Percentiles rank a stretch among this genome's conserved stretches.
phyloP scores from a whole-genome alignment of 2,113 vertebrate genomes.

The Vanacampus margaritifer region DNA sequence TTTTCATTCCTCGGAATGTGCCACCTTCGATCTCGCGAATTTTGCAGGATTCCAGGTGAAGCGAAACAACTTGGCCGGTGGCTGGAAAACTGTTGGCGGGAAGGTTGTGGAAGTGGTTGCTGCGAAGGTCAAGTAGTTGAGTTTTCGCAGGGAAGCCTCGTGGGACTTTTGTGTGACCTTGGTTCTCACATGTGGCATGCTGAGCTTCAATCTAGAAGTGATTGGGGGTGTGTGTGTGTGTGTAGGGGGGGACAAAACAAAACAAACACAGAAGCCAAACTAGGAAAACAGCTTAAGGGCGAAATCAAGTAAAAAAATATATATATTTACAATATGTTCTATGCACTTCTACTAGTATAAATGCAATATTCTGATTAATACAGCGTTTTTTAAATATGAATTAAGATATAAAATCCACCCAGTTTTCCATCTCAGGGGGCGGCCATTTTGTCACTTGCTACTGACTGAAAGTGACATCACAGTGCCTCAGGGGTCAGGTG shows the following conservation, averaged over 20 bases:
- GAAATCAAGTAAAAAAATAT: too few relatives aligned
- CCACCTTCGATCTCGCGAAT: slow-evolving; percentile 67
- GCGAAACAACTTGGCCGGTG: slow-evolving; percentile 75
- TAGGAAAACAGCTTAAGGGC: not conserved
- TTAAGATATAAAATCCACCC: too few relatives aligned
- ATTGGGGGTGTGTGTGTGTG: too few relatives aligned
- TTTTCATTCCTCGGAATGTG: slow-evolving; percentile 77
- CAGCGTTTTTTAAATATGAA: too few relatives aligned
- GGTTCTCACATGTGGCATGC: slow-evolving; percentile 77
- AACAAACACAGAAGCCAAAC: too few relatives aligned
- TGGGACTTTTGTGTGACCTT: slow-evolving; percentile 74
- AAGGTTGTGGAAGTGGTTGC: slow-evolving; percentile 76
- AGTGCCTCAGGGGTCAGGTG: too few relatives aligned
- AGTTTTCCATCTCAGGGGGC: too few relatives aligned
- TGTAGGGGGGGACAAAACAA: too few relatives aligned
- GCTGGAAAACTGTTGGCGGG: slow-evolving; percentile 72
- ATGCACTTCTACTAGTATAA: not conserved
- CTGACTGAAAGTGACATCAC: too few relatives aligned
- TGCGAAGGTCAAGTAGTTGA: slow-evolving; percentile 78
- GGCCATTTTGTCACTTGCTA: too few relatives aligned
- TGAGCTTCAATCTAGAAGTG: slow-evolving; percentile 59
- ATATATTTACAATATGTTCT: not conserved
- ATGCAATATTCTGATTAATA: too few relatives aligned
- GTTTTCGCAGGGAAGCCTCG: slow-evolving; percentile 76
- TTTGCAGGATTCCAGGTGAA: slow-evolving; percentile 82